These are phyloP conservation scores for Drosophila lutescens DNA, from an alignment of 2,888 invertebrate species.

Conservation along the genomic window DNA sequence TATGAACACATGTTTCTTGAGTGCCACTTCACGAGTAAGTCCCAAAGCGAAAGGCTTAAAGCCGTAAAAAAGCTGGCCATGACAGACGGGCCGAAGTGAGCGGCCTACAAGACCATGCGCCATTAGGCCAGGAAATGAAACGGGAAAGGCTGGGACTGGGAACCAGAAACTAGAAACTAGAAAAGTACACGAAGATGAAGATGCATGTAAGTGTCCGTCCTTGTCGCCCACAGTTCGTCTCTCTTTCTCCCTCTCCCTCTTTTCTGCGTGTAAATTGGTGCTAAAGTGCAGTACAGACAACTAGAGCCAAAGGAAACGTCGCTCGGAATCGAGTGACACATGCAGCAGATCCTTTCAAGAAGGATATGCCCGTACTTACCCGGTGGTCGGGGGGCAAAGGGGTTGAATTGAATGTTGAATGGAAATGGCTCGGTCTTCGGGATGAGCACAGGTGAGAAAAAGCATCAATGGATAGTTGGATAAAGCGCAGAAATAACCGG, in stretches of 20 bases:
- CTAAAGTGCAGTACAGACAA: constrained; percentile 48
- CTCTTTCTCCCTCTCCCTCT: neutral
- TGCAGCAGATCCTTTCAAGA: constrained; percentile 34
- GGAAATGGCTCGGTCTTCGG: neutral
- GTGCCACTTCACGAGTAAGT: constrained; percentile 18
- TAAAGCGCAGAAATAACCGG: neutral
- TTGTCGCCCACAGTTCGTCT: constrained; percentile 1
- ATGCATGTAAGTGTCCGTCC: constrained; percentile 15
- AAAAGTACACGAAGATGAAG: constrained; percentile 36
- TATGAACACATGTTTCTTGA: constrained; percentile 22
- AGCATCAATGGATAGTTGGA: constrained; percentile 1
- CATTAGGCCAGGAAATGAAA: constrained; percentile 46
- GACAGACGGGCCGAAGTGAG: constrained; percentile 19
- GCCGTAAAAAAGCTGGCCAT: constrained; percentile 30
- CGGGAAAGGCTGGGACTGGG: constrained; percentile 37
- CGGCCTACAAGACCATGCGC: constrained; percentile 27
- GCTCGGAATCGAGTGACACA: constrained; percentile 63
- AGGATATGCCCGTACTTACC: constrained; percentile 25
- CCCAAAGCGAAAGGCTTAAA: constrained; percentile 29
- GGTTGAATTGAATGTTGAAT: constrained; percentile 14
- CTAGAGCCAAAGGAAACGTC: constrained; percentile 24
- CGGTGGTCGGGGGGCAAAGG: constrained; percentile 6
- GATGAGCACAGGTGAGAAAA: constrained; percentile 4
- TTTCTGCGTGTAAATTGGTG: constrained; percentile 39
- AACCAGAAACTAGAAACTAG: constrained; percentile 39